phyloP scores from a whole-genome alignment of 2,888 invertebrate species.

The Lepidochrysops patricia region DNA sequence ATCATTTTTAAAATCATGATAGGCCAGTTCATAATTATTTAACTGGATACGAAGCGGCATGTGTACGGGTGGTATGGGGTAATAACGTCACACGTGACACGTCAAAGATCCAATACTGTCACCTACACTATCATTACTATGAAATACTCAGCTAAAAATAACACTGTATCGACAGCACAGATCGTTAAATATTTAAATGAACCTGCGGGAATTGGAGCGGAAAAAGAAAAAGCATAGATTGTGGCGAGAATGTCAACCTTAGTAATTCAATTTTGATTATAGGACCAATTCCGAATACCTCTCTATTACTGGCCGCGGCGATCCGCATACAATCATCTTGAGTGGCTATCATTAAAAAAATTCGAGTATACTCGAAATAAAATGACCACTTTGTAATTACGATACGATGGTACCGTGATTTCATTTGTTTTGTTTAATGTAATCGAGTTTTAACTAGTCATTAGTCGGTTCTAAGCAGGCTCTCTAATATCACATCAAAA shows the following conservation, averaged over 20 bases:
- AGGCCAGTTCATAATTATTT: conserved; percentile 14
- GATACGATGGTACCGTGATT: conserved; percentile 37
- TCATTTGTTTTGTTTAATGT: conserved; percentile 40
- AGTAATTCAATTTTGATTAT: conserved; percentile 75
- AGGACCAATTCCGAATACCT: conserved; percentile 69
- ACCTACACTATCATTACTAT: conserved; percentile 31
- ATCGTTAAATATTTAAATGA: conserved; percentile 60
- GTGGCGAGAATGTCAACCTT: conserved; percentile 66
- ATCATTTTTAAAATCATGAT: neutral
- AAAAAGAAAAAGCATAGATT: conserved; percentile 63
- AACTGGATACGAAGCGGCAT: neutral
- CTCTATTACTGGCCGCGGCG: conserved; percentile 63
- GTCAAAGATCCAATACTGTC: conserved; percentile 25
- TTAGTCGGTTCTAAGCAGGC: neutral
- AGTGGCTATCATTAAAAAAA: conserved; percentile 69
- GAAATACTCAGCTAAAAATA: conserved; percentile 29
- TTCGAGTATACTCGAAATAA: conserved; percentile 52
- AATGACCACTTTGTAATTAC: conserved; percentile 64
- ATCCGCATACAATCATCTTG: conserved; percentile 68
- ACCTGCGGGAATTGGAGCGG: conserved; percentile 62
- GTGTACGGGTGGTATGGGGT: conserved; percentile 1
- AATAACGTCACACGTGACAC: conserved; percentile 17
- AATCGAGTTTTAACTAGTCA: conserved; percentile 1
- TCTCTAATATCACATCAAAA: neutral
- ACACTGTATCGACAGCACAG: conserved; percentile 31